A percentile compares a stretch with the other conserved stretches of the same genome.
These are phyloP conservation scores for Drosophila melanosoma DNA, from an alignment of 2,888 invertebrate species.

Conservation along the genomic window DNA sequence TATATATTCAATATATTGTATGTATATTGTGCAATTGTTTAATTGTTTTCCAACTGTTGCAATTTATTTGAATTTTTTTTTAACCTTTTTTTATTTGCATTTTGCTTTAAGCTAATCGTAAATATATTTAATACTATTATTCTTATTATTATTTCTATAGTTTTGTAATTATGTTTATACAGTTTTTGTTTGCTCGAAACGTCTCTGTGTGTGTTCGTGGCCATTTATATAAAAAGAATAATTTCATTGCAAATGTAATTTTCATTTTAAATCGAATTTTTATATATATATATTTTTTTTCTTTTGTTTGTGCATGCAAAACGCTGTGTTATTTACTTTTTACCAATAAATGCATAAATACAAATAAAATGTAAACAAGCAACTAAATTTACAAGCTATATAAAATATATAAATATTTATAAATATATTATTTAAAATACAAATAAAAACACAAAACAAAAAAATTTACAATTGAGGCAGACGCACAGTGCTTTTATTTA, in stretches of 20 bases:
- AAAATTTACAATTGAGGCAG: conserved; percentile 47
- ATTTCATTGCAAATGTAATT: conserved; percentile 56
- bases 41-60: conserved; percentile 33
- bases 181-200: conserved; percentile 36
- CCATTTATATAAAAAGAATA: conserved; percentile 46
- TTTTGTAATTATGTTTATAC: conserved; percentile 23
- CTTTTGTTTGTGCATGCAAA: conserved; percentile 52
- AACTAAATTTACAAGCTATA: conserved; percentile 22
- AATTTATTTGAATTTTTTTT: conserved; percentile 12
- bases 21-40: conserved; percentile 29
- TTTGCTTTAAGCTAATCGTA: conserved; percentile 14
- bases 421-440: conserved; percentile 5
- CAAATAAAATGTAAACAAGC: conserved; percentile 29
- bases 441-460: conserved; percentile 17
- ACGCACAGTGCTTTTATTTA: conserved; percentile 66
- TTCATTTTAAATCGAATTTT: conserved; percentile 28
- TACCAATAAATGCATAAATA: conserved; percentile 65
- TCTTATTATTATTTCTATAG: conserved; percentile 34
- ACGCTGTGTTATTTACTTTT: conserved; percentile 78
- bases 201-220: conserved; percentile 51
- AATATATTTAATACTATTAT: conserved; percentile 17
- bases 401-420: conserved; percentile 7
- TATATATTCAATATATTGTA: conserved; percentile 21
- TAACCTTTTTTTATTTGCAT: not conserved
- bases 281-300: not conserved